These are phyloP conservation scores for Pluvialis apricaria DNA, from an alignment of 2,113 vertebrate species.

Conservation along the genomic window DNA sequence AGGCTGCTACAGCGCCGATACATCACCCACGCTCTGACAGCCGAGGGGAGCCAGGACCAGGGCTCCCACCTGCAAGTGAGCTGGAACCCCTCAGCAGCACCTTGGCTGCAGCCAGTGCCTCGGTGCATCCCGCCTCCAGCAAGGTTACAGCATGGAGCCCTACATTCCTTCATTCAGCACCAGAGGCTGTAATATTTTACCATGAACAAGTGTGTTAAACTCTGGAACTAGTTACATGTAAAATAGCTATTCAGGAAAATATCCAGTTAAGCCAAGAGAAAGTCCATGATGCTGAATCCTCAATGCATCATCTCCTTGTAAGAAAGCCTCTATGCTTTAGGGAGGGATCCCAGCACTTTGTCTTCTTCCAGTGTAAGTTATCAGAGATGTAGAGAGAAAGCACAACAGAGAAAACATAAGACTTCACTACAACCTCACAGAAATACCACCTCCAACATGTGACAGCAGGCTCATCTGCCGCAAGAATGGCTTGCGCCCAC, in stretches of 20 bases:
- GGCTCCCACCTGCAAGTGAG: too few relatives aligned
- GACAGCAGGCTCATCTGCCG: accelerated
- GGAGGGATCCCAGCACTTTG: neutral
- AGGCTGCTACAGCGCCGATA: neutral
- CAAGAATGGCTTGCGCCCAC: accelerated
- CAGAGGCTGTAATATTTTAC: neutral
- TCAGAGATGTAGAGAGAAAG: neutral
- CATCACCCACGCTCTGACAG: neutral
- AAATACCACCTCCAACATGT: accelerated
- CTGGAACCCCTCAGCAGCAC: too few relatives aligned
- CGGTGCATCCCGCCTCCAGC: accelerated
- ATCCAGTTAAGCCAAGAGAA: neutral
- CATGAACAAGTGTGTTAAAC: neutral
- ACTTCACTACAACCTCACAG: neutral
- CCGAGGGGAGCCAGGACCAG: neutral
- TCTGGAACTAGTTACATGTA: neutral
- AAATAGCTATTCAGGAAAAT: neutral
- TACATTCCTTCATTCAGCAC: neutral
- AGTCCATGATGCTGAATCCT: neutral
- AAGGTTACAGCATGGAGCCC: accelerated
- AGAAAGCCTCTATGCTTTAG: neutral
- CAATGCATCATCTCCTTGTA: accelerated
- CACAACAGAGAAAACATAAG: neutral
- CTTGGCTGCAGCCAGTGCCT: neutral
- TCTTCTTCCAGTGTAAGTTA: neutral